phyloP scores from a whole-genome alignment of 2,888 invertebrate genomes.

The Drosophila rellima region DNA sequence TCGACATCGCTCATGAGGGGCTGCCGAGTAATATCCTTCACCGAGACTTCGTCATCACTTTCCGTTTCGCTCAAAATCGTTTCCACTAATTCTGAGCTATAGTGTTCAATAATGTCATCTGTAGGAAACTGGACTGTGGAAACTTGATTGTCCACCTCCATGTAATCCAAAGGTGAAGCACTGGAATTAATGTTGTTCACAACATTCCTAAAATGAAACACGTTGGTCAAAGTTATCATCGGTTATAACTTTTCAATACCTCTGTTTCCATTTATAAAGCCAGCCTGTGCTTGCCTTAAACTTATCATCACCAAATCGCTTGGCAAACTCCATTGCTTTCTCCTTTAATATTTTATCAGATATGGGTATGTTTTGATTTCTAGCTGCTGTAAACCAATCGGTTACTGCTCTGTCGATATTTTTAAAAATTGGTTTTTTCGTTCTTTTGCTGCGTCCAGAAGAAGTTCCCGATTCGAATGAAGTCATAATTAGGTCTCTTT shows the following conservation, averaged over 20 bases:
- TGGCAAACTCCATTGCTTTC: neutral
- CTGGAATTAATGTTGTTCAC: too few species aligned
- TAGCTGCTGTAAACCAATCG: neutral
- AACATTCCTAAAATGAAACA: neutral
- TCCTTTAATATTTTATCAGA: neutral
- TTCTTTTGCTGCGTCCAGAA: too few species aligned
- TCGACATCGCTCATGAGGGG: neutral
- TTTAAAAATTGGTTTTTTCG: too few species aligned
- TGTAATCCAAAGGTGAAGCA: too few species aligned
- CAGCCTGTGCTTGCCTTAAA: conserved; percentile 1
- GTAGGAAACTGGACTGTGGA: too few species aligned
- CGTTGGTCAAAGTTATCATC: neutral
- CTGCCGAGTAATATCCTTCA: neutral
- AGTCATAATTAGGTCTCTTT: too few species aligned
- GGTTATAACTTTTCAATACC: neutral
- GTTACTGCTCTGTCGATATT: too few species aligned
- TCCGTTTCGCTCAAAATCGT: neutral
- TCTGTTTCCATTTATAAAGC: neutral
- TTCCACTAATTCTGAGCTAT: neutral
- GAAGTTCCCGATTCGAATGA: too few species aligned
- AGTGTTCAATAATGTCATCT: neutral
- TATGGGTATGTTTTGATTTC: neutral
- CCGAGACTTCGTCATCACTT: neutral
- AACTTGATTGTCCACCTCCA: neutral
- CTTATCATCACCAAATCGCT: neutral